Base-by-base conservation (phyloP, 1,140 invertebrate genomes). In the Melanaphis sacchari region DNA sequence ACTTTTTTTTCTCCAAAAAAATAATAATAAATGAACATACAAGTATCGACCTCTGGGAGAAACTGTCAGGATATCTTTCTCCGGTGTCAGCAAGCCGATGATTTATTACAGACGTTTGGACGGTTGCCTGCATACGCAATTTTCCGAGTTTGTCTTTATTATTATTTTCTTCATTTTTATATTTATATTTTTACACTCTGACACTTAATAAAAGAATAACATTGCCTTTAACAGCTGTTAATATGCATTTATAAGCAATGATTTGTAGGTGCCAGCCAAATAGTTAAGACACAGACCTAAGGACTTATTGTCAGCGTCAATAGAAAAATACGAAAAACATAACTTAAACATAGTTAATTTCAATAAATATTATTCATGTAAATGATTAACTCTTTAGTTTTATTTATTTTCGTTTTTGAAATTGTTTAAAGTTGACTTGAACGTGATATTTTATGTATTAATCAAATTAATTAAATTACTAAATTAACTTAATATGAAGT, bases 51-150 rank as follows among this genome's bases (percentile, higher is more conserved):
- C 87, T 54, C 46, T 49, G 87, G 46, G 46, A 54, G 87, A 54
- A 89, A 89, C 87, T 49, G 46, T 89, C 49, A 36, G 87, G 36
- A 89, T 89, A 89, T 89, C 87, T 89, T 89, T 89, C 87, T 38
- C 46, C 36, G 36, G 85, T 87, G 85, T 87, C 85, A 89, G 87
- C 87, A 54, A 54, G 87, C 87, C n/a, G 87, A 89, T 89, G 87
- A 89, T 89, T 89, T 89, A 89, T 89, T 89, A 89, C 87, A 89
- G 87, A 89, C 87, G 87, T 89, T 89, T 89, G 87, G 87, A 89
- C 87, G 87, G 46, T 54, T 54, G 87, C 87, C 87, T 89, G 87
- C 87, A 54, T 89, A 89, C 87, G 87, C 87, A 89, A 89, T 89
- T 89, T 87, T 87, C 31, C n/a, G 49, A 89, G 87, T 89, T 89